Evolutionary conservation across 2,797 vertebrate genomes (phyloP).

Genomic region (Smutsia temminckii): DNA sequence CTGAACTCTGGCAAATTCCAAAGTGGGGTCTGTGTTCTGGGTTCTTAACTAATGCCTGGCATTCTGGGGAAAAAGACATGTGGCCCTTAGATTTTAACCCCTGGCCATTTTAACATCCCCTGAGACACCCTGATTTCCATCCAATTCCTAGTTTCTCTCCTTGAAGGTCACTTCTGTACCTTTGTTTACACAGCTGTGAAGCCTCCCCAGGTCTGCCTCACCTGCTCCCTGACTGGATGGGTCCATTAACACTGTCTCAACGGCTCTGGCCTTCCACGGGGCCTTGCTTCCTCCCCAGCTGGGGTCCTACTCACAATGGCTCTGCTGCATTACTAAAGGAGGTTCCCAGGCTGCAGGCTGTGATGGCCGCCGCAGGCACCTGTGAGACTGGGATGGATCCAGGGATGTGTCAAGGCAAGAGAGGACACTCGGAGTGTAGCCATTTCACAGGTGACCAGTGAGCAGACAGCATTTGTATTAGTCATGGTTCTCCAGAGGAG

Average conservation of each 20-base stretch:
- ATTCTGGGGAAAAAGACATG: neutral
- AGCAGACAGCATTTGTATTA: neutral
- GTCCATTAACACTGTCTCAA: neutral
- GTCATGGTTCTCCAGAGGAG: neutral
- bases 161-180: neutral
- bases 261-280: neutral
- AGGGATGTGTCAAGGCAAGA: neutral
- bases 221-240: fast-evolving
- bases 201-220: no score
- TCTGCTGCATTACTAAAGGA: neutral
- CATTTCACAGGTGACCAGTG: neutral
- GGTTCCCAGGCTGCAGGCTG: neutral
- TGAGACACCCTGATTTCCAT: no score
- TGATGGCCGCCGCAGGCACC: neutral
- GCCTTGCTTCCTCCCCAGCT: neutral
- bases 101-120: neutral
- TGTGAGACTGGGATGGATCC: neutral
- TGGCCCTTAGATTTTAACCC: neutral
- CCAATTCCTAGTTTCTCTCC: neutral
- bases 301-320: neutral
- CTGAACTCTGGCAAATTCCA: neutral
- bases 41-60: neutral
- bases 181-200: neutral
- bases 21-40: neutral
- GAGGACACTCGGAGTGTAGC: neutral